Base-by-base conservation (phyloP, 2,888 invertebrate genomes). In the Rhingia rostrata region DNA sequence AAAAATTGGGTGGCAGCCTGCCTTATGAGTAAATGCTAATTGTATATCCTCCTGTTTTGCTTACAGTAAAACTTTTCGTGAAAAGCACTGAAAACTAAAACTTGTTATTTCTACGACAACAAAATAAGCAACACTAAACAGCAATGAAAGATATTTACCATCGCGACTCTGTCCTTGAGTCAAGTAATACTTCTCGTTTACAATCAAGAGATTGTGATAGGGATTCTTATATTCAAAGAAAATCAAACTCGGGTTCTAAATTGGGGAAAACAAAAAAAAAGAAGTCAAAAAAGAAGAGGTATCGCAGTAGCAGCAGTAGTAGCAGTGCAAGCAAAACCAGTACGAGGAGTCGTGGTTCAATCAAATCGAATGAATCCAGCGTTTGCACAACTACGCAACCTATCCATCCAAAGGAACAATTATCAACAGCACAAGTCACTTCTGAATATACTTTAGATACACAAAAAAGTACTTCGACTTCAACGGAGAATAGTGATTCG, bases 401-500 rank as follows among this genome's bases (percentile, higher is more conserved):
- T 0, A 86, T 87, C 1, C 90, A 89, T 45, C 86, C 88, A 0
- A 90, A 90, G 7, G 88, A 86, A 32, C 88, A 87, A 45, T 88
- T 88, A 0, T 86, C 87, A 22, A 10, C 41, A 51, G 22, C 10
- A 30, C 32, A 53, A 33, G 30, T 35, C 10, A 4, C 22, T 22
- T 22, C 22, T 22, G 22, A 22, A 22, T 22, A 22, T 22, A 22
- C 2, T 22, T 22, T 22, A 22, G 22, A 45, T 6, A n/a, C 12
- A 5, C 12, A 45, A 6, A 6, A n/a, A 12, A 45, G 12, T 45
- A 3, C 43, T 45, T 45, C 43, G 3, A 45, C 12, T 2, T 87
- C 87, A 49, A 89, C 94, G 86, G 91, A 94, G 6, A 88, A 96
- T 88, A 93, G 93, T 80, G 95, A 96, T 80, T 92, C 93, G 10